Evolutionary conservation across 2,113 vertebrate genomes (phyloP).

Genomic region (Alouatta palliata): DNA sequence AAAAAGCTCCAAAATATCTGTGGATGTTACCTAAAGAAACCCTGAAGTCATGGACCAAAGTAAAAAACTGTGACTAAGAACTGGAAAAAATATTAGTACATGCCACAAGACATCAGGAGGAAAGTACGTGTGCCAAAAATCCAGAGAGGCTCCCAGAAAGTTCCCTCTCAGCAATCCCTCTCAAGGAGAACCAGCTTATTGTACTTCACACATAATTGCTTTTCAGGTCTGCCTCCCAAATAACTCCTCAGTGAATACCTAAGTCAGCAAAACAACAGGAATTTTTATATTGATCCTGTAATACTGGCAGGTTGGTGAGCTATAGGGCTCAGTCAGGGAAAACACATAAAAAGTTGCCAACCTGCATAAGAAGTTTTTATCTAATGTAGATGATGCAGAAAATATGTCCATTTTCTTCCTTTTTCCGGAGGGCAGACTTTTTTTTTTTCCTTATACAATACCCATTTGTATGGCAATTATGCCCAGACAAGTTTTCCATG

Average conservation of each 20-base stretch:
- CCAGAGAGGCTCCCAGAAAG: conserved; percentile 17
- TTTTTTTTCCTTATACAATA: not conserved
- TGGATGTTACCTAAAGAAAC: conserved; percentile 9
- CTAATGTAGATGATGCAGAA: conserved; percentile 38
- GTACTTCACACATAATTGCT: conserved; percentile 66
- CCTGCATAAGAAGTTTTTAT: conserved; percentile 50
- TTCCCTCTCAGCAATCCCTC: conserved; percentile 34
- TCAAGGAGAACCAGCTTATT: conserved; percentile 52
- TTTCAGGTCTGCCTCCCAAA: conserved; percentile 72
- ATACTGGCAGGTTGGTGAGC: conserved; percentile 44
- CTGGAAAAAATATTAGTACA: conserved; percentile 18
- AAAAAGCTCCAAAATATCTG: conserved; percentile 2
- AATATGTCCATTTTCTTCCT: conserved; percentile 32
- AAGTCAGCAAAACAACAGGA: conserved; percentile 75
- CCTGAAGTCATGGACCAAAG: not conserved
- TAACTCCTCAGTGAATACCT: conserved; percentile 58
- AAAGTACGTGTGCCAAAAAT: not conserved
- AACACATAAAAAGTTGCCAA: conserved; percentile 55
- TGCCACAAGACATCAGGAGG: not conserved
- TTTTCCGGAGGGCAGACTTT: conserved; percentile 30
- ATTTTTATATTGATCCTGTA: conserved; percentile 70
- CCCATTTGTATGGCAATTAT: conserved; percentile 42
- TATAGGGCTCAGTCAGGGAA: not conserved
- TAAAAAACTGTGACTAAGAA: conserved; percentile 3
- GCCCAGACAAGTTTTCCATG: not conserved